Percentiles rank a stretch among this genome's conserved stretches.
phyloP scores from a whole-genome alignment of 2,797 vertebrate species.

The Zonotrichia albicollis region DNA sequence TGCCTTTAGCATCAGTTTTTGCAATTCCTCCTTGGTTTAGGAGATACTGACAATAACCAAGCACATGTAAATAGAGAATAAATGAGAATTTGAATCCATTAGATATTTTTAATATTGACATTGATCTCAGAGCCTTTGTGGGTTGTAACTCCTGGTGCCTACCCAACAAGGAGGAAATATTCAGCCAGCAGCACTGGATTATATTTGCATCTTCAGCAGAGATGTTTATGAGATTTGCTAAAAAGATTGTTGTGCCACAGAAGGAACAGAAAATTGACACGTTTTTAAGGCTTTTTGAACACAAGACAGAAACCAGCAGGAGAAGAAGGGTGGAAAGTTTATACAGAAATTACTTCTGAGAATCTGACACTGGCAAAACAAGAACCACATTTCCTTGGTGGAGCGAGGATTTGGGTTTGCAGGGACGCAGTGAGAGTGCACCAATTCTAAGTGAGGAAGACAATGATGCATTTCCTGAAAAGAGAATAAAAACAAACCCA shows the following conservation, averaged over 20 bases:
- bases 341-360: conserved; percentile 34
- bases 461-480: background rate
- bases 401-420: background rate
- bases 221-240: background rate
- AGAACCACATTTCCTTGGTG: conserved; percentile 38
- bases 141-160: background rate
- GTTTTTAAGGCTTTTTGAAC: background rate
- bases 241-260: background rate
- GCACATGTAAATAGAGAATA: background rate
- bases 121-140: background rate
- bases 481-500: background rate
- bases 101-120: background rate
- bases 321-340: conserved; percentile 39
- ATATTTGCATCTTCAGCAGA: background rate
- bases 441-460: fast-evolving
- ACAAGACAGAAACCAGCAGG: conserved; percentile 42
- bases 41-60: background rate
- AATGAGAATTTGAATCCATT: background rate
- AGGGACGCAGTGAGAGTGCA: fast-evolving
- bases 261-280: background rate
- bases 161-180: fast-evolving
- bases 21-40: background rate
- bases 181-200: background rate
- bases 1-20: background rate
- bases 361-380: background rate